A percentile compares a stretch with the other conserved stretches of the same genome.
Evolutionary conservation across 2,888 invertebrate species (phyloP).

Genomic region (Marasmarcha lunaedactyla): DNA sequence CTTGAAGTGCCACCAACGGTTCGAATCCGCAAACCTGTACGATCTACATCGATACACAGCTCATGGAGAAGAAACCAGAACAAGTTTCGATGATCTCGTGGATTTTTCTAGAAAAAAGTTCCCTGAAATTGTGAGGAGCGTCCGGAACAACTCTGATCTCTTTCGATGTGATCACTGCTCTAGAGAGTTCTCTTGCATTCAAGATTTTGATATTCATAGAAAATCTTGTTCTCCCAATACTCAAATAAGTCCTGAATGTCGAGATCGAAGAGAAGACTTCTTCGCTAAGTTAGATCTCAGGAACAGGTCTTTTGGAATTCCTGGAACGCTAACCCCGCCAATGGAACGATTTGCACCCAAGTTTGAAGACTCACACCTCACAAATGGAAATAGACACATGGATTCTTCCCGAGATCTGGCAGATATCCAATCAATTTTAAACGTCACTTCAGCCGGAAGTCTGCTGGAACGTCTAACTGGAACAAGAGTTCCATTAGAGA

Average conservation of each 20-base stretch:
- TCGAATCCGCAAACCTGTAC: slow-evolving; percentile 78
- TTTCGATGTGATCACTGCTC: slow-evolving; percentile 79
- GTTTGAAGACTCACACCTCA: slow-evolving; percentile 45
- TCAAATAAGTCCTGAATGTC: slow-evolving; percentile 58
- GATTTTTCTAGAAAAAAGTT: slow-evolving; percentile 86
- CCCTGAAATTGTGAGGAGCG: slow-evolving; percentile 79
- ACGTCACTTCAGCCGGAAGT: slow-evolving; percentile 78
- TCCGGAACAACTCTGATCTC: slow-evolving; percentile 75
- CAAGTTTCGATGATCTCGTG: slow-evolving; percentile 79
- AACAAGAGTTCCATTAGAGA: slow-evolving; percentile 49
- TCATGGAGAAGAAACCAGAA: slow-evolving; percentile 70
- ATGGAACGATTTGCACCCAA: slow-evolving; percentile 54
- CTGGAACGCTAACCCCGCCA: slow-evolving; percentile 54
- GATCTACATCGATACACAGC: slow-evolving; percentile 77
- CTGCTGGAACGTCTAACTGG: slow-evolving; percentile 74
- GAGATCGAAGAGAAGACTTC: slow-evolving; percentile 80
- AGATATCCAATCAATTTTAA: slow-evolving; percentile 87
- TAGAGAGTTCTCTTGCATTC: slow-evolving; percentile 78
- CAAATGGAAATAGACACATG: slow-evolving; percentile 53
- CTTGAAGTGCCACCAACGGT: slow-evolving; percentile 78
- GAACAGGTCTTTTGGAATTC: slow-evolving; percentile 73
- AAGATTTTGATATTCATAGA: slow-evolving; percentile 76
- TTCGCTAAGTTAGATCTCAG: slow-evolving; percentile 84
- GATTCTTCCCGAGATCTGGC: slow-evolving; percentile 82
- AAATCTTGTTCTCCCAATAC: slow-evolving; percentile 49